Evolutionary conservation across 2,888 invertebrate species (phyloP), one percentile per base, ranked within the genome.

Genomic region (Aleiodes leptofemur): DNA sequence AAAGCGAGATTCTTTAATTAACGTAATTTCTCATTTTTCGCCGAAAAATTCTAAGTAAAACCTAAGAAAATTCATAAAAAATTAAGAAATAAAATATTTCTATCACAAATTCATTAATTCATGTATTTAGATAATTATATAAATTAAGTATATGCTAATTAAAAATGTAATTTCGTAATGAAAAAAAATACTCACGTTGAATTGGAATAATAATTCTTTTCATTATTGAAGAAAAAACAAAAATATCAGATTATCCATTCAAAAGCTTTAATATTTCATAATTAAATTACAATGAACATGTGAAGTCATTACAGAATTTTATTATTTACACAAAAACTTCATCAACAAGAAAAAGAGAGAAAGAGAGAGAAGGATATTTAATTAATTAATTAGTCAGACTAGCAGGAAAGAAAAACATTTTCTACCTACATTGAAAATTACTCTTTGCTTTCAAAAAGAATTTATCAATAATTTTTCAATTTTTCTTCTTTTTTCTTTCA

Each of bases 201-300:
- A 61, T 31, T 57, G 1, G 38, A 34, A n/a, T 38, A 34, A 13
- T 43, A 14, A 16, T 16, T 29, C 7, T n/a, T 34, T 11, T 14
- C 2, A 34, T 59, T 59, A 14, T 59, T 14, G 4, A 59, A 31
- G 13, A 14, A 38, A 59, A 5, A 13, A 59, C 5, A 56, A 8
- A 34, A 53, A 69, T 56, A 55, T 48, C 31, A n/a, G n/a, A 8
- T 78, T 76, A 79, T 86, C 86, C 86, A 86, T 84, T 86, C 80
- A 83, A 88, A 87, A 86, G 85, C 86, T 87, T 86, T 87, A 88
- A 87, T 87, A 79, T 85, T 84, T 86, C 82, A 38, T 69, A 68
- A 61, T 70, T 48, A 86, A 87, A 86, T 86, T 84, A 87, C 86
- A 86, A 81, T 85, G 83, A 86, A 85, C 85, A 85, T 86, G 84